These are phyloP conservation scores for Phallusia fumigata DNA, from an alignment of 23 tunicate species.

Conservation along the genomic window DNA sequence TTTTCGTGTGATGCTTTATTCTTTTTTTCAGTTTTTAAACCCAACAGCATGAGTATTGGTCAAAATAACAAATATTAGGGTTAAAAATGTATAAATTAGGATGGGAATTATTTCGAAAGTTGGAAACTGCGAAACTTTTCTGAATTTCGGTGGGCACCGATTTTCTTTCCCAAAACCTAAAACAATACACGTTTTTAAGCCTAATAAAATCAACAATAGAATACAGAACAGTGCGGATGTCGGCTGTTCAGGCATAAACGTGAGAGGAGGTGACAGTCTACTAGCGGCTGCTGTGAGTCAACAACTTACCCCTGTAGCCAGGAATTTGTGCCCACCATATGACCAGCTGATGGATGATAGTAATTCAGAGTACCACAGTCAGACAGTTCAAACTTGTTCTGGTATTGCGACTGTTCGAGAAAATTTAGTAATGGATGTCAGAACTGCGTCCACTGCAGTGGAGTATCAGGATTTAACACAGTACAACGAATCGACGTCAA, in stretches of 20 bases:
- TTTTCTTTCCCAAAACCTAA: not conserved
- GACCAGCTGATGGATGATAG: constrained; percentile 5
- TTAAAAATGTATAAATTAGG: no score
- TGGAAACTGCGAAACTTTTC: no score
- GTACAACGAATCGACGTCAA: not conserved
- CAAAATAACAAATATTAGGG: no score
- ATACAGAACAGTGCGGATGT: constrained; percentile 25
- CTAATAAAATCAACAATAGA: not conserved
- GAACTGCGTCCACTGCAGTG: constrained; percentile 15
- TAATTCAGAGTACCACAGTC: not conserved
- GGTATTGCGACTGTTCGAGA: not conserved
- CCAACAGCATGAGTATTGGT: no score
- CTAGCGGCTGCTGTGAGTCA: constrained; percentile 47
- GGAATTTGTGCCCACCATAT: constrained; percentile 29
- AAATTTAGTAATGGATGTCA: constrained; percentile 16
- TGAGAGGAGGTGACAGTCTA: constrained; percentile 32
- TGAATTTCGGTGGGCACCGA: no score
- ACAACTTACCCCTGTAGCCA: constrained; percentile 11
- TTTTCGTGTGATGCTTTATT: no score
- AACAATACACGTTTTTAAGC: not conserved
- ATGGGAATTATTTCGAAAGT: no score
- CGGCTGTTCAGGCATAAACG: constrained; percentile 38
- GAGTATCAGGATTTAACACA: constrained; percentile 7
- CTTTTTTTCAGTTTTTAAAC: no score
- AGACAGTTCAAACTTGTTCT: not conserved